phyloP scores from a whole-genome alignment of 2,113 vertebrate species.

The Bettongia penicillata region DNA sequence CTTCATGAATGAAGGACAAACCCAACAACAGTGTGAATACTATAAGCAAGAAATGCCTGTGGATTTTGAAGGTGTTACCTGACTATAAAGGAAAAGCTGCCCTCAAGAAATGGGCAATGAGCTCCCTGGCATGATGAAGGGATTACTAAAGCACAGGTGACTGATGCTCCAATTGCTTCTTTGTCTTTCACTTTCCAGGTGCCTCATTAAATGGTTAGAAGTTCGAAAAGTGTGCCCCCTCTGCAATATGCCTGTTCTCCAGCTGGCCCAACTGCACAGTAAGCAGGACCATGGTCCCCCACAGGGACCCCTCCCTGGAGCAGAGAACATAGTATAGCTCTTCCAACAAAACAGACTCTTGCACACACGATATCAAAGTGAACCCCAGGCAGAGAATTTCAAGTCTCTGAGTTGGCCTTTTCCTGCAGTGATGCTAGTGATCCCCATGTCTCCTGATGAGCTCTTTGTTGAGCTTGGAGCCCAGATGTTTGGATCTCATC shows the following conservation, averaged over 20 bases:
- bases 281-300: conserved; percentile 86
- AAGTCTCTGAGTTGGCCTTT: conserved; percentile 64
- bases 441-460: conserved; percentile 72
- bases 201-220: conserved; percentile 99
- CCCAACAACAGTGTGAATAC: background rate
- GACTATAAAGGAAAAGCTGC: too few species aligned
- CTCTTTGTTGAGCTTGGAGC: conserved; percentile 50
- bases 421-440: conserved; percentile 42
- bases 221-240: conserved; percentile 98
- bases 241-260: conserved; percentile 98
- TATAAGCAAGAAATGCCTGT: background rate
- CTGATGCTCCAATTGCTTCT: conserved; percentile 27
- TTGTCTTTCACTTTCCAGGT: conserved; percentile 84
- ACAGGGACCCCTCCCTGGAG: conserved; percentile 92
- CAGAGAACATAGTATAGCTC: conserved; percentile 94
- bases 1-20: too few species aligned
- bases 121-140: too few species aligned
- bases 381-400: conserved; percentile 67
- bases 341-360: conserved; percentile 14
- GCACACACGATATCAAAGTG: conserved; percentile 29
- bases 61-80: background rate
- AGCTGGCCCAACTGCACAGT: conserved; percentile 94
- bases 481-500: conserved; percentile 77
- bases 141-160: background rate
- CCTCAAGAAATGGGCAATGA: background rate